Conservation (phyloP, 2,888 invertebrate species). For the Ophion slaviceki region DNA sequence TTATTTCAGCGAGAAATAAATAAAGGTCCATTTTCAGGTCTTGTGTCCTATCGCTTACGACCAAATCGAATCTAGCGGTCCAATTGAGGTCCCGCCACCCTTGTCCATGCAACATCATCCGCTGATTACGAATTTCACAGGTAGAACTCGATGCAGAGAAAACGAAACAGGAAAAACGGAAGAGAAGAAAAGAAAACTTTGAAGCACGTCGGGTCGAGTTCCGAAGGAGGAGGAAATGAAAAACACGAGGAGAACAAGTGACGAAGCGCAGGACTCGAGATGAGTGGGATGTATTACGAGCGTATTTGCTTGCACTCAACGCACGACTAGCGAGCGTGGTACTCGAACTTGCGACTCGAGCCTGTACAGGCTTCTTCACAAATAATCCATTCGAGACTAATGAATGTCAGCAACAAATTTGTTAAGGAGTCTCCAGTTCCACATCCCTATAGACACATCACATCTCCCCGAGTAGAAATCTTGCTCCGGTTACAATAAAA, state of each 20-base stretch:
- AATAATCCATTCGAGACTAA: background rate
- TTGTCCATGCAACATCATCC: no score
- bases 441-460: no score
- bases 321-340: constrained; percentile 20
- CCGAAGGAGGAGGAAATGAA: background rate
- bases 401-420: background rate
- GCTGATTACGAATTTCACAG: no score
- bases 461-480: no score
- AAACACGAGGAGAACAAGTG: constrained; percentile 5
- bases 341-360: constrained; percentile 30
- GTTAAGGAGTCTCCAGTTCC: background rate
- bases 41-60: no score
- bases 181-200: background rate
- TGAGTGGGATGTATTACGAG: constrained; percentile 61
- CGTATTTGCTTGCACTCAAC: constrained; percentile 54
- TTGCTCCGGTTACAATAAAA: no score
- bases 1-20: no score
- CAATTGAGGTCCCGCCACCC: no score
- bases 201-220: constrained; percentile 18
- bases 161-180: background rate
- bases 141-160: background rate
- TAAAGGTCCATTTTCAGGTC: no score
- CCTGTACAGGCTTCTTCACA: constrained; percentile 26
- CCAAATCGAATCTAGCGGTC: no score
- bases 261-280: constrained; percentile 40